Base-by-base conservation (phyloP, 2,113 vertebrate genomes). In the Serilophus lunatus region DNA sequence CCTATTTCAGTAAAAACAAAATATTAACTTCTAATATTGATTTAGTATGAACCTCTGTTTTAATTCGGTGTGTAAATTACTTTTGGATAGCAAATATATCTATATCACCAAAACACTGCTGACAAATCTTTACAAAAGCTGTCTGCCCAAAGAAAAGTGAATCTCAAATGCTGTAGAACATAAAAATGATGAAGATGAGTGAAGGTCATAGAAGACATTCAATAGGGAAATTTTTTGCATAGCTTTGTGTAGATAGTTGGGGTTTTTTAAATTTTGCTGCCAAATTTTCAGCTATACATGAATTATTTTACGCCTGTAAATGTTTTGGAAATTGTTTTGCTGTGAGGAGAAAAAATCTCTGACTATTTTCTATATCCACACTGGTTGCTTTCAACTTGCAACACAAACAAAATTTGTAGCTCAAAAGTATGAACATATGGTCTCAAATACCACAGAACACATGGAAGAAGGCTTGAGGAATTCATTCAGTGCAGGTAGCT, bases 401-500 rank as follows among this genome's bases (percentile, higher is more conserved):
- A 45, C 31, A 44, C 12, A 86, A 71, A 61, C 13, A 51, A 66
- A n/a, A 25, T 25, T 70, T 78, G 12, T 18, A 71, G 61, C 6
- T 24, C 8, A 4, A 16, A 65, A 63, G 15, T 31, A 9, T 10
- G 10, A 0, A 2, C 0, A 0, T 19, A 12, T 4, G 3, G 45
- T 31, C 50, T 81, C 50, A 65, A 24, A 40, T 16, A 65, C 18
- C 23, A 33, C 18, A 72, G 29, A 53, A 47, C n/a, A 33, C 12
- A 9, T 2, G 18, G 44, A 9, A 77, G 9, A 18, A 36, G 35
- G 0, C 0, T 1, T 35, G 35, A 76, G 56, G 49, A 31, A 9
- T 15, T 42, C 6, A 26, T 31, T 53, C 11, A 26, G 6, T 16
- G 13, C 10, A 40, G 47, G 16, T 13, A 75, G 13, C 19, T 61